Percentiles rank a stretch among this genome's conserved stretches.
Evolutionary conservation across 2,797 vertebrate species (phyloP).

Genomic region (Labeo calbasu): DNA sequence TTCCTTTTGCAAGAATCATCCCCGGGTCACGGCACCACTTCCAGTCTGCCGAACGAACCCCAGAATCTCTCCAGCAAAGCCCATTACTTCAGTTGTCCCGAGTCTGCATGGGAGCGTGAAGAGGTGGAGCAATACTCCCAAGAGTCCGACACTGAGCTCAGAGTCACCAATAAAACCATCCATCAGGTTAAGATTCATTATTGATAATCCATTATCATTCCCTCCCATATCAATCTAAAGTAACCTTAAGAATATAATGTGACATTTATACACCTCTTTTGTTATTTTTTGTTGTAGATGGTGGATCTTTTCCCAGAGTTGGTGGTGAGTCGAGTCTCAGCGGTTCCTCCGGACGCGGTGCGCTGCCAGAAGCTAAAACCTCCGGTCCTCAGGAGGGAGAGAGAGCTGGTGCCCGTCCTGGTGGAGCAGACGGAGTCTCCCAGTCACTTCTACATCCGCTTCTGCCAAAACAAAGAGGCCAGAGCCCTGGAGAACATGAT

Average conservation of each 20-base stretch:
- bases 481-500: constrained; percentile 87
- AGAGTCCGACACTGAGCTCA: constrained; percentile 42
- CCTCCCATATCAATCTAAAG: neutral
- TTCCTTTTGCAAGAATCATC: constrained; percentile 46
- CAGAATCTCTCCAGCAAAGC: constrained; percentile 40
- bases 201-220: constrained; percentile 5
- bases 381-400: constrained; percentile 69
- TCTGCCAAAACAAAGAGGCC: constrained; percentile 77
- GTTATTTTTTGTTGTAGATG: constrained; percentile 55
- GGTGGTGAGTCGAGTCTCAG: constrained; percentile 48
- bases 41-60: neutral
- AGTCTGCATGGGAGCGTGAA: constrained; percentile 69
- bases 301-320: constrained; percentile 59
- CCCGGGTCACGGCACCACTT: constrained; percentile 23
- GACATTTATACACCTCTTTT: neutral
- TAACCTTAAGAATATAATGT: neutral
- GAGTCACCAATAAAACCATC: constrained; percentile 45
- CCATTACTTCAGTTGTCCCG: constrained; percentile 55
- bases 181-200: constrained; percentile 58
- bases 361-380: constrained; percentile 76
- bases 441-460: constrained; percentile 85
- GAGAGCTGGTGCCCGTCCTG: constrained; percentile 79
- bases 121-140: constrained; percentile 22
- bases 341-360: constrained; percentile 85
- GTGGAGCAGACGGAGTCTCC: constrained; percentile 86